Evolutionary conservation across 2,113 vertebrate species (phyloP).

Genomic region (Toxostoma redivivum): DNA sequence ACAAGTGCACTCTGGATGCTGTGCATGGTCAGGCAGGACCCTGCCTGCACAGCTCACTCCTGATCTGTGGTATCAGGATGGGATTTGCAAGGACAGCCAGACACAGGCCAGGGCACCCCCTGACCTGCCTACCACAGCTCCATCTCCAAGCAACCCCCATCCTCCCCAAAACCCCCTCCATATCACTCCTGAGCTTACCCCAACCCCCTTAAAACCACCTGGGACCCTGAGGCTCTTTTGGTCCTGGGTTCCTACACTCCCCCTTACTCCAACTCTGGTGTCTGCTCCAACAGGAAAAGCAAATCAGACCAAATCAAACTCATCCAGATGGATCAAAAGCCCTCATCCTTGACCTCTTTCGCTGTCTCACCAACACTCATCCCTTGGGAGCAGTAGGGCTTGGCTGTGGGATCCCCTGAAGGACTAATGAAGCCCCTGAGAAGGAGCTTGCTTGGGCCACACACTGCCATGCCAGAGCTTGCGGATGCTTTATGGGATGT

Average conservation of each 20-base stretch:
- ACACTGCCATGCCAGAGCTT: neutral
- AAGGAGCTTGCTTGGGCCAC: neutral
- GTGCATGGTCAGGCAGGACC: neutral
- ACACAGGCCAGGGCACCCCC: neutral
- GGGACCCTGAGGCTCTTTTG: neutral
- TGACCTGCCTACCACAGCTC: neutral
- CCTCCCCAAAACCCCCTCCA: neutral
- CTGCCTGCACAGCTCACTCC: neutral
- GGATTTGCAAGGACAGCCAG: neutral
- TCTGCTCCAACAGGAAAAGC: neutral
- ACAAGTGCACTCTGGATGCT: neutral
- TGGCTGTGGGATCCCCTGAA: neutral
- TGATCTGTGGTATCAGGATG: neutral
- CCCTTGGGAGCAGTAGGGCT: neutral
- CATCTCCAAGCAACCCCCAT: neutral
- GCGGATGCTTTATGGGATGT: neutral
- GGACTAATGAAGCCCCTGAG: neutral
- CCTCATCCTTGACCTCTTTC: neutral
- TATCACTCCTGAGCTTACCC: fast-evolving
- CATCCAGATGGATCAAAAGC: neutral
- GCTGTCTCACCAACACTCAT: neutral
- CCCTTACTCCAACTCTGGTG: neutral
- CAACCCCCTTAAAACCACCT: neutral
- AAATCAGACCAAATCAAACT: neutral
- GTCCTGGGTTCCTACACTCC: neutral